Percentiles rank a stretch among this genome's conserved stretches.
Evolutionary conservation across 2,797 vertebrate genomes (phyloP).

Genomic region (Buphagus erythrorhynchus): DNA sequence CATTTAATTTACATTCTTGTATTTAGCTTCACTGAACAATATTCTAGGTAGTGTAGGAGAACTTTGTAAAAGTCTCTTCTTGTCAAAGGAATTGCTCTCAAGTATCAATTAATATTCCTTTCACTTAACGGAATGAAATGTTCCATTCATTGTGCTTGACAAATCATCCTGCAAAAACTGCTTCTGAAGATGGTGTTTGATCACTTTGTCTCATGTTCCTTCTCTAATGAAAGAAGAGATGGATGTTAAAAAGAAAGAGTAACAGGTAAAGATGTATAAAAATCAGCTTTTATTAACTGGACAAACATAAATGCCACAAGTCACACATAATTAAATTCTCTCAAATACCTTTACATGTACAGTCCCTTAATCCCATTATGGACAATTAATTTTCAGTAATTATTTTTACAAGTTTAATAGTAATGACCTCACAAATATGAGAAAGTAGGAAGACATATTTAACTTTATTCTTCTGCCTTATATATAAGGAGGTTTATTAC

Average conservation of each 20-base stretch:
- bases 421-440: not conserved
- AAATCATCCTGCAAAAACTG: not conserved
- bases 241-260: not conserved
- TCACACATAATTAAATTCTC: not conserved
- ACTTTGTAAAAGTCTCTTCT: not conserved
- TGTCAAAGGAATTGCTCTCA: slow-evolving; percentile 11
- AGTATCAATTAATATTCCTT: slow-evolving; percentile 17
- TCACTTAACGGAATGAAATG: slow-evolving; percentile 4
- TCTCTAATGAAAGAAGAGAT: not conserved
- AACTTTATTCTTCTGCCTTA: not conserved
- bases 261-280: not conserved
- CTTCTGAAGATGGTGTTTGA: not conserved
- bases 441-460: not conserved
- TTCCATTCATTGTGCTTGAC: slow-evolving; percentile 21
- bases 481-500: not conserved
- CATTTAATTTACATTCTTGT: not conserved
- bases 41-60: not conserved
- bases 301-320: not conserved
- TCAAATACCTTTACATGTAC: not conserved
- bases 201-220: not conserved
- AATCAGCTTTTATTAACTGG: not conserved
- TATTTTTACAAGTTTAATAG: not conserved
- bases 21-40: not conserved
- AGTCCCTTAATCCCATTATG: not conserved
- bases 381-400: not conserved